Conservation (phyloP, 2,888 invertebrate genomes). For the Dynastes grantii region DNA sequence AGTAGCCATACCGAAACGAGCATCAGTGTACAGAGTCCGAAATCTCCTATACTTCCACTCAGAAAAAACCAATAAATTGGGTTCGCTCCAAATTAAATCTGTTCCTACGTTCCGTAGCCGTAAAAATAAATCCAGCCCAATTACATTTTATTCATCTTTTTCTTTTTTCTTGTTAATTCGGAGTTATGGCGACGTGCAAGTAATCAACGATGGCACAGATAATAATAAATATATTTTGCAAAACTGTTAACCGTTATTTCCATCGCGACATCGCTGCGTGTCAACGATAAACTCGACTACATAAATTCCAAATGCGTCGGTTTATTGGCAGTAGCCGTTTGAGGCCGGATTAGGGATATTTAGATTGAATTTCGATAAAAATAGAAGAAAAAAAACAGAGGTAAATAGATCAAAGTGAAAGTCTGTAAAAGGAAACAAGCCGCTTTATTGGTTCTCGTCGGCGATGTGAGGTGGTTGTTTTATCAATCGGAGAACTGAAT, state of each 20-base stretch:
- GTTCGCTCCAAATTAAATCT: background rate
- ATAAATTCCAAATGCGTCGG: constrained; percentile 4
- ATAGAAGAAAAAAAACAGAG: background rate
- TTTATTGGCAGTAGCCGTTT: constrained; percentile 12
- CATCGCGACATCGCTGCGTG: constrained; percentile 1
- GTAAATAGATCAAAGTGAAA: constrained; percentile 1
- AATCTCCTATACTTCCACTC: background rate
- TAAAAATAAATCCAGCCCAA: background rate
- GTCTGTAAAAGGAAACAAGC: background rate
- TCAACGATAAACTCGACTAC: constrained; percentile 4
- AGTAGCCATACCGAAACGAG: too few species aligned
- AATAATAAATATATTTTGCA: constrained; percentile 30
- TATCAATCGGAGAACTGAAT: too few species aligned
- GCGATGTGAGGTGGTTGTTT: constrained; percentile 1
- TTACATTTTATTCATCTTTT: constrained; percentile 13
- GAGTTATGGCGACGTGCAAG: background rate
- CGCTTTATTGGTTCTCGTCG: background rate
- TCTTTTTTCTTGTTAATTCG: background rate
- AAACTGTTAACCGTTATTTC: constrained; percentile 44
- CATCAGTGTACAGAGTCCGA: background rate
- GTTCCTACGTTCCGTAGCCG: background rate
- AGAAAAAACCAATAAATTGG: too few species aligned
- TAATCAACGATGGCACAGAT: constrained; percentile 15
- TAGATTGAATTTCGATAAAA: background rate
- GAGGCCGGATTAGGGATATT: constrained; percentile 17